Conservation (phyloP, 2,113 vertebrate genomes). For the Pteropus alecto region DNA sequence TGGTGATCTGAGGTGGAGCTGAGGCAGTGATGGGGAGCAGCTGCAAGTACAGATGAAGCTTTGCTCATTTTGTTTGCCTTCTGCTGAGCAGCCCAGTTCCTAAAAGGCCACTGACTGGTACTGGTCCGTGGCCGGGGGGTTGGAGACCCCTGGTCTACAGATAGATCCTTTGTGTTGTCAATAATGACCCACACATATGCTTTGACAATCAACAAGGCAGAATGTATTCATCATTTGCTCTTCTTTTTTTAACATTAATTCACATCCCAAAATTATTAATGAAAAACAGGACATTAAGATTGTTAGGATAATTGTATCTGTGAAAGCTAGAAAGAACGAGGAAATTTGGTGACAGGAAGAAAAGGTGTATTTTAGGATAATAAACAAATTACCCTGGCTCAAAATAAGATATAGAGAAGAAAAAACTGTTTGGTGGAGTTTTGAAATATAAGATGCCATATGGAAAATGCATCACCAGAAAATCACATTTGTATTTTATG, state of each 20-base stretch:
- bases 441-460: neutral
- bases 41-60: no score
- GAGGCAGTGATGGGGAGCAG: no score
- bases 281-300: neutral
- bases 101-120: no score
- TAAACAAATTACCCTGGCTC: neutral
- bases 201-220: neutral
- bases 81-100: no score
- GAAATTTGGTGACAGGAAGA: neutral
- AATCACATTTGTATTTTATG: neutral
- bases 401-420: slow-evolving; percentile 5
- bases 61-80: no score
- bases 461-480: neutral
- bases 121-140: no score
- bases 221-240: neutral
- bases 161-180: neutral
- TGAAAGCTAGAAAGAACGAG: neutral
- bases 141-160: no score
- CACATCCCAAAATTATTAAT: neutral
- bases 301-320: neutral
- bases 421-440: neutral
- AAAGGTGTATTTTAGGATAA: neutral
- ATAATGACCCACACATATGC: neutral
- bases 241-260: slow-evolving; percentile 18
- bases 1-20: no score